Evolutionary conservation across 2,797 vertebrate species (phyloP), one percentile per base, ranked within the genome.

Genomic region (Cossypha caffra): DNA sequence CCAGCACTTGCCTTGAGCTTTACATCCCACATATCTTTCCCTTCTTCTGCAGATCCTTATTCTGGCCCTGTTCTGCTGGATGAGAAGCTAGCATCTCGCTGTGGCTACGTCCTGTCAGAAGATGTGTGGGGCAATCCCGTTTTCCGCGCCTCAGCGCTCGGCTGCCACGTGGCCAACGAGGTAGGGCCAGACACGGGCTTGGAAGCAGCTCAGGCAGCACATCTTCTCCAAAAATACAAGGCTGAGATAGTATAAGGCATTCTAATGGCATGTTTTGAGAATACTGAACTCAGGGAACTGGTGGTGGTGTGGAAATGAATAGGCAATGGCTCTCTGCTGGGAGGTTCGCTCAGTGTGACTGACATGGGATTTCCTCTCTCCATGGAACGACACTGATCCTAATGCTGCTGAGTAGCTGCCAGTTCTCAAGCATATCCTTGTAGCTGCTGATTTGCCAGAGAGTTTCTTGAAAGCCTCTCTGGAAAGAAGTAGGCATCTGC

Each of bases 401-500:
- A 90, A 91, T 61, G 89, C 58, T 93, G 82, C 95, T 96, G 85
- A 93, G 69, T 63, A 69, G 89, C 93, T 91, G 96, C 94, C 95
- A 96, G 91, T 91, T 96, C 94, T 96, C 88, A 95, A 81, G 90
- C 76, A 78, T 94, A 88, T 93, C 73, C 67, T 93, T 88, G 79
- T 73, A 94, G 89, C 62, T 90, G 94, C 82, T 91, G 82, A 86
- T 94, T 88, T 96, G 96, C 92, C 95, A 95, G 83, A 93, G 91
- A 91, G 73, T 93, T 93, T 97, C 95, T 96, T 96, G 96, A 97
- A 96, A 97, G 76, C 55, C 82, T 96, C 91, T 95, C 89, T 95
- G 95, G 94, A 97, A 96, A 96, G 94, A 94, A 96, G 96, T 95
- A 95, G 96, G 96, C 95, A 96, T 95, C 92, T 94, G 93, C 94